Evolutionary conservation across 1,140 invertebrate genomes (phyloP), one percentile per base, ranked within the genome.

Genomic region (Dufourea novaeangliae): DNA sequence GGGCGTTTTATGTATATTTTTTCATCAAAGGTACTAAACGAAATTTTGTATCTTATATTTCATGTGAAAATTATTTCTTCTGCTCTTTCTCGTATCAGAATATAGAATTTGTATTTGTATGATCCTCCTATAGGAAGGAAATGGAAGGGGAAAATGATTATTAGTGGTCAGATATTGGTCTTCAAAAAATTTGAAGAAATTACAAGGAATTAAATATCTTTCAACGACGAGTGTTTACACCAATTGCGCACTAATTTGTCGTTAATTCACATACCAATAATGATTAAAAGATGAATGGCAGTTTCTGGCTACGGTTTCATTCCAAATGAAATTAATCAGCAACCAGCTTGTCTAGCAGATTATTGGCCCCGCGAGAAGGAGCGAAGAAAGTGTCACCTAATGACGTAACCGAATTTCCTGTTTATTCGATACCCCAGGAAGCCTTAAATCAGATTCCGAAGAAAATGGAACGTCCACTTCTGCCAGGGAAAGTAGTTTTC

Each of bases 341-440:
- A 17, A 10, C 8, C 17, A 17, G 32, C 8, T 27, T 12, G 22
- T 6, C 12, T 22, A 17, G 1, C 17, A n/a, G 61, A 66, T 73
- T 73, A 69, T 70, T 50, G 73, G 22, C 32, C n/a, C n/a, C 20
- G 0, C 0, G 32, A 59, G 12, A 59, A 25, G 27, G 34, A 14
- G 1, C 12, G 50, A 69, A 61, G 64, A 59, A 59, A 52, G 67
- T 39, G 57, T 71, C 37, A 20, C 25, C 57, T 77, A 73, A 78
- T 29, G 39, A 67, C 22, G 39, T 73, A 67, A 67, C 52, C 52
- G 54, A 75, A 79, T 79, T 79, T 63, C 57, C 63, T 68, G 62
- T 79, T 79, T 75, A 79, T 68, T 68, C 78, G 78, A 75, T 68
- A 79, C 71, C 32, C 50, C 44, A n/a, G 77, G 71, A 63, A 59